phyloP scores from a whole-genome alignment of 2,797 vertebrate genomes.

The Anguilla pacifica region DNA sequence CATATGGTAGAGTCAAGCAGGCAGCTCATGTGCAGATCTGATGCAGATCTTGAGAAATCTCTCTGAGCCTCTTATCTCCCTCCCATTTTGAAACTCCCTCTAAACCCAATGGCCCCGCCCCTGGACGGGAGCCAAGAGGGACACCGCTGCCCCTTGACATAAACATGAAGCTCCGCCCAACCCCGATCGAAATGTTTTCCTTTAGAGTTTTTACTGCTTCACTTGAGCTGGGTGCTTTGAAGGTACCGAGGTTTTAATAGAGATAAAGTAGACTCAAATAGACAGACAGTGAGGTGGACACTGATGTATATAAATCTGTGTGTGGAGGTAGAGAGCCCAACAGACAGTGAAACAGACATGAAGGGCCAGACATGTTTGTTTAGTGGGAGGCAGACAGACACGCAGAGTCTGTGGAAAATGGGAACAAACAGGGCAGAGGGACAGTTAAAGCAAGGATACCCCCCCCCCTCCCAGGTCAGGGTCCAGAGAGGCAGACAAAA shows the following conservation, averaged over 20 bases:
- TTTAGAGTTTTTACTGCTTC: slow-evolving; percentile 11
- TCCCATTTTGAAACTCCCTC: not conserved
- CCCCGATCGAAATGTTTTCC: slow-evolving; percentile 13
- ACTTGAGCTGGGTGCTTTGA: slow-evolving; percentile 20
- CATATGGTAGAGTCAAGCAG: not conserved
- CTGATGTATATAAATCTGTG: slow-evolving; percentile 34
- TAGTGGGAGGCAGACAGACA: slow-evolving; percentile 52
- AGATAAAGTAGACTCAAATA: slow-evolving; percentile 13
- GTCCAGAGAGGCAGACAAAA: slow-evolving; percentile 53
- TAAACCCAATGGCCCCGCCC: not conserved
- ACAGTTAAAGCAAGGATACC: slow-evolving; percentile 11
- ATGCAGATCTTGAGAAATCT: not conserved
- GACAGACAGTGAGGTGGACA: slow-evolving; percentile 9
- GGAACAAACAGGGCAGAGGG: slow-evolving; percentile 8
- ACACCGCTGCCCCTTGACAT: not conserved
- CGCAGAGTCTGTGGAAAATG: slow-evolving; percentile 34
- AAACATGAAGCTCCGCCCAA: slow-evolving; percentile 19
- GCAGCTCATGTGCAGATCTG: not conserved
- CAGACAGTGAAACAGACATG: not conserved
- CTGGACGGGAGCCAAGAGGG: slow-evolving; percentile 3
- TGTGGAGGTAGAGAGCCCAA: not conserved
- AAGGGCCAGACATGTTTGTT: slow-evolving; percentile 24
- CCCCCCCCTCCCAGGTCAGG: slow-evolving; percentile 43
- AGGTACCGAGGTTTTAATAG: not conserved
- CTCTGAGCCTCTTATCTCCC: not conserved